phyloP scores from a whole-genome alignment of 2,888 invertebrate species.

The Lasioglossum villosulum region DNA sequence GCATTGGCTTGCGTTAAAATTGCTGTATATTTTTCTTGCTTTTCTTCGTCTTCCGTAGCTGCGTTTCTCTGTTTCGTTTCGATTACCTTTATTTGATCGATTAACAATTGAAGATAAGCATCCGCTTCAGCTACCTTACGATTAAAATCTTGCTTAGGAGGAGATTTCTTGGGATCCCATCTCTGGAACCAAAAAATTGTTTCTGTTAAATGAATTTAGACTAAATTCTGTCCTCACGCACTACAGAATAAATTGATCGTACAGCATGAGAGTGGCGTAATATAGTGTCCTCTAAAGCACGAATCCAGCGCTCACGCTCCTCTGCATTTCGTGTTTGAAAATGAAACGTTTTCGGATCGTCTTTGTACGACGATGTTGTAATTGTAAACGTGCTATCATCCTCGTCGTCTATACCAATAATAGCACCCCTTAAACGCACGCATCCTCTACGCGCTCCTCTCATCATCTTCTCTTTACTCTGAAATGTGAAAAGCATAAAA shows the following conservation, averaged over 20 bases:
- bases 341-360: slow-evolving; percentile 99
- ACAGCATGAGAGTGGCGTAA: slow-evolving; percentile 91
- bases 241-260: slow-evolving; percentile 62
- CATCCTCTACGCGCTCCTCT: slow-evolving; percentile 98
- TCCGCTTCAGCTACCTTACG: slow-evolving; percentile 97
- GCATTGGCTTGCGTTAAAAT: slow-evolving; percentile 86
- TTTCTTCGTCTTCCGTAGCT: slow-evolving; percentile 76
- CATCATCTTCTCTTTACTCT: slow-evolving; percentile 99
- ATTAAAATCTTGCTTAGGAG: slow-evolving; percentile 89
- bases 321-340: slow-evolving; percentile 98
- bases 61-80: slow-evolving; percentile 75
- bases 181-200: slow-evolving; percentile 75
- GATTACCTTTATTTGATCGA: slow-evolving; percentile 94
- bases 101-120: slow-evolving; percentile 97
- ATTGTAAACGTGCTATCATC: slow-evolving; percentile 99
- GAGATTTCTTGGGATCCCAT: slow-evolving; percentile 87
- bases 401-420: slow-evolving; percentile 99
- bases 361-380: slow-evolving; percentile 87
- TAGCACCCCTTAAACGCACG: slow-evolving; percentile 98
- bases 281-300: slow-evolving; percentile 97
- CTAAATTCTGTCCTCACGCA: not conserved
- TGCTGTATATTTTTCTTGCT: slow-evolving; percentile 74
- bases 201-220: not conserved
- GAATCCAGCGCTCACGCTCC: slow-evolving; percentile 98
- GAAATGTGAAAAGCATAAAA: slow-evolving; percentile 81